Base-by-base conservation (phyloP, 2,797 vertebrate species). In the Melanotaenia parkinsoni region DNA sequence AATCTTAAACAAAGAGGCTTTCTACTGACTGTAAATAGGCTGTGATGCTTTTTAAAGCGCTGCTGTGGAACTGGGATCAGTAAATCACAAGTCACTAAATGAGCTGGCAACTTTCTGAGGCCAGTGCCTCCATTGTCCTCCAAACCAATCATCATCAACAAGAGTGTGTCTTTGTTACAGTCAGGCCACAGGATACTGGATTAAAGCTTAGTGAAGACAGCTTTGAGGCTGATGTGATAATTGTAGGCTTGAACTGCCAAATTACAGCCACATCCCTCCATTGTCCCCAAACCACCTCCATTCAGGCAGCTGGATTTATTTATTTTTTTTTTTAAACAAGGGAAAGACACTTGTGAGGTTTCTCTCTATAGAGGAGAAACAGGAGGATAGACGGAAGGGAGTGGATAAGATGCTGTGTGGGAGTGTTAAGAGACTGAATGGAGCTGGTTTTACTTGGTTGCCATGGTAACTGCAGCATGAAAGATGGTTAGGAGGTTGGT, bases 391-490 rank as follows among this genome's bases (percentile, higher is more conserved):
- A 70, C 35, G 24, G 37, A 70, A 53, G 4, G 45, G 30, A 32
- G 63, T 37, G 10, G 20, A 45, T 13, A 30, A 26, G 63, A 60
- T 3, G 16, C 50, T 47, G 70, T 0, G 86, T 80, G 75, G 74
- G 84, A 69, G 81, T 80, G 56, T 77, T 50, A 24, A 45, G 22
- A 20, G 63, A 69, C 69, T 78, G 82, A 90, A 78, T 85, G 74
- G 80, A 79, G 80, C 74, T 71, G 72, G 58, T 72, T 81, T 85
- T 77, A 80, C 84, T 84, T 67, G 63, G 91, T 94, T 70, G 32
- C 91, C 85, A 81, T 91, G 84, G 90, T 81, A 92, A 94, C 92
- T 65, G 83, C 80, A 76, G 56, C 32, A 76, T 71, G 81, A 88
- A 85, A 74, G 76, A 70, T 85, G 77, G 69, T 72, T 65, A 28